These are phyloP conservation scores for Aphelocoma californica DNA, from an alignment of 2,797 vertebrate genomes.

Conservation along the genomic window DNA sequence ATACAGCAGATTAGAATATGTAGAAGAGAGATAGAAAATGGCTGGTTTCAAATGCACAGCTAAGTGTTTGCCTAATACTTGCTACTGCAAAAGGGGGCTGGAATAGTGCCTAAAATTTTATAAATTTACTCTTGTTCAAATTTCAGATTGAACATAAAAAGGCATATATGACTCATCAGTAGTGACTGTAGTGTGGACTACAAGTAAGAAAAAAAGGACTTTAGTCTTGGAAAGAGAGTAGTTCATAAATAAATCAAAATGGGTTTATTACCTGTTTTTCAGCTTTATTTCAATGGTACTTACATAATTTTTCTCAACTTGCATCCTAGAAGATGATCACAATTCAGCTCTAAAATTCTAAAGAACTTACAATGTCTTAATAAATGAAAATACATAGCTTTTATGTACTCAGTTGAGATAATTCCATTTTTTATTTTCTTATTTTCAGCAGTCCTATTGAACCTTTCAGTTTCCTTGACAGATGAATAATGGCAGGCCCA, in stretches of 20 bases:
- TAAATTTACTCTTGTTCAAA: neutral
- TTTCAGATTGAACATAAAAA: neutral
- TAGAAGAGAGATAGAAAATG: neutral
- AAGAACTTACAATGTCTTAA: neutral
- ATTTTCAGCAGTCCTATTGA: neutral
- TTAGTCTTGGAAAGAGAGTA: neutral
- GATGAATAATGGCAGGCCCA: neutral
- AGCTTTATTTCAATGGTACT: neutral
- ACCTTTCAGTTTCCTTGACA: neutral
- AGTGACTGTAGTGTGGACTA: neutral
- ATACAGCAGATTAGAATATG: rapidly evolving
- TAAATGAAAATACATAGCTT: neutral
- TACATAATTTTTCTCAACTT: neutral
- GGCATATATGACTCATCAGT: neutral
- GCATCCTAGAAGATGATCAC: neutral
- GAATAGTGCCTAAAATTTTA: neutral
- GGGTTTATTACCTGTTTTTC: neutral
- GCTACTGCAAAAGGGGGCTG: neutral
- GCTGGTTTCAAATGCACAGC: neutral
- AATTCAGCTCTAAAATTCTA: neutral
- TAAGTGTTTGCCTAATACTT: neutral
- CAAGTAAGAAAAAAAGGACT: neutral
- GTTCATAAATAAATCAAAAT: neutral
- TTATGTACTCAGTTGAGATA: neutral
- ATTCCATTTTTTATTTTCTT: neutral